Percentiles rank a stretch among this genome's conserved stretches.
phyloP scores from a whole-genome alignment of 2,113 vertebrate genomes.

The Theristicus caerulescens region DNA sequence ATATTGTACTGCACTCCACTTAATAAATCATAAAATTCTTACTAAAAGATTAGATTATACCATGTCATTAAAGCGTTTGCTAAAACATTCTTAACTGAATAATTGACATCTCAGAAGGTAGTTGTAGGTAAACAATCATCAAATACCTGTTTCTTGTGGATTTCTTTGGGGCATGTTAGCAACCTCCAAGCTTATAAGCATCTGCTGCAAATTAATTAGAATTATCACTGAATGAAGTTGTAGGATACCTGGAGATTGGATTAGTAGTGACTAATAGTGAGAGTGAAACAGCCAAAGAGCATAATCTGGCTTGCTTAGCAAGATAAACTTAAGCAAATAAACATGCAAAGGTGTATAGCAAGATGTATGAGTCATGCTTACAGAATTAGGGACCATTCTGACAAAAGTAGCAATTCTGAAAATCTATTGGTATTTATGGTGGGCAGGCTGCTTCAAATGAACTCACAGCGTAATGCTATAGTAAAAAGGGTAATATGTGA shows the following conservation, averaged over 20 bases:
- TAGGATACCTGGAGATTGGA: neutral
- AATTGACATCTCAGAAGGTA: neutral
- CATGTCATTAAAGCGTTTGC: neutral
- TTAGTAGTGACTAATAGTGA: neutral
- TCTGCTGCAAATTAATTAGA: neutral
- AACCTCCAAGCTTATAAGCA: neutral
- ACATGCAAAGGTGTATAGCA: neutral
- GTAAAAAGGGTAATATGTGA: neutral
- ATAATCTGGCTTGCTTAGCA: neutral
- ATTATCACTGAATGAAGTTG: neutral
- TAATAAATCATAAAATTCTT: neutral
- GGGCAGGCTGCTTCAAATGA: neutral
- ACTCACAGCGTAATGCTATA: neutral
- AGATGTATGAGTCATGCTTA: neutral
- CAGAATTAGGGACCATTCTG: neutral
- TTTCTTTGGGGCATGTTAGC: neutral
- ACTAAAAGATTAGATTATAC: neutral
- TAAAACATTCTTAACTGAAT: neutral
- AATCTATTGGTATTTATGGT: neutral
- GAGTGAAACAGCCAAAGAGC: neutral
- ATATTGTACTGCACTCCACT: neutral
- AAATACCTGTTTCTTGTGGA: neutral
- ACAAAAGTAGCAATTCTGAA: neutral
- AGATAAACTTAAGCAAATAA: neutral
- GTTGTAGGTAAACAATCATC: neutral